Base-by-base conservation (phyloP, 2,888 invertebrate species). In the Amiota mariae region DNA sequence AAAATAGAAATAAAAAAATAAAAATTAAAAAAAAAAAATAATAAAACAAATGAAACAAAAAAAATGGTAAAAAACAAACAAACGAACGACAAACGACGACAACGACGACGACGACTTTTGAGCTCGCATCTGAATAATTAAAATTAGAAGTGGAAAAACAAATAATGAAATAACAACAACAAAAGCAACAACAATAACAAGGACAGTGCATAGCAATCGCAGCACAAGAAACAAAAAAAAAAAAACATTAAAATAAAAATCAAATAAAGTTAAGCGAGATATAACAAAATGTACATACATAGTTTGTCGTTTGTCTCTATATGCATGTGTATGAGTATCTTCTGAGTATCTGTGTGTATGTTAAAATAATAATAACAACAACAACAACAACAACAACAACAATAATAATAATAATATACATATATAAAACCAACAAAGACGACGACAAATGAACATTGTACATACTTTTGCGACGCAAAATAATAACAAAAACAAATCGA, bases 81-180 rank as follows among this genome's bases (percentile, higher is more conserved):
- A 54, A 3, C 12, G 13, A 54, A 54, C 54, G 13, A n/a, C 12
- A 54, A 54, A 54, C 54, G 12, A 63, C 36, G 46, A 46, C 59
- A 54, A 54, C 12, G 12, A 63, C 36, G 46, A 46, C 59, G 79
- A 74, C 84, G 79, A 84, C 84, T 85, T 84, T 82, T 85, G 84
- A 82, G 82, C 82, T 78, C 77, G 77, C 83, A 84, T 82, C 86
- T 85, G 81, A 81, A 83, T 83, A 84, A 85, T 85, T 85, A 81
- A 83, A 83, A 82, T 80, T 85, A 80, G 78, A 81, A 85, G 78
- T 86, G 73, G 81, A 81, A 82, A 82, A 85, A 80, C 80, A 85
- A 84, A 85, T 85, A 81, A 75, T 71, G 74, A 73, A 71, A 71
- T 18, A 64, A 18, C 20, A 68, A 68, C n/a, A 13, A 24, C 48